Conservation (phyloP, 2,888 invertebrate species). For the Harpalus rufipes region DNA sequence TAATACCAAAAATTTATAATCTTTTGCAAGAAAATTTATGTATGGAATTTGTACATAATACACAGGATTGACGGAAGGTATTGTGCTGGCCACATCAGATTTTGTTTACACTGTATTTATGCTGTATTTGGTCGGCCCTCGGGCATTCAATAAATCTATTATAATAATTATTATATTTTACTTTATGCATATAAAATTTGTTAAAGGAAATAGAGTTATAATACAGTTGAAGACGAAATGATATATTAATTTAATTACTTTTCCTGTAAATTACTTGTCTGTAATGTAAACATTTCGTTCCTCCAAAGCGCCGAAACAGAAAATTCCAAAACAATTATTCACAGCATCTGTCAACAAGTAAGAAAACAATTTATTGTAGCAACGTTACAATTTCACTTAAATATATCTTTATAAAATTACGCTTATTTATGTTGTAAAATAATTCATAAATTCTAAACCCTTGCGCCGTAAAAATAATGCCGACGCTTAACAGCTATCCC, state of each 20-base stretch:
- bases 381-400: not conserved
- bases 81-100: no score
- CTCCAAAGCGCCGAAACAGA: not conserved
- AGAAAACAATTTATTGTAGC: not conserved
- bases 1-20: no score
- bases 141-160: no score
- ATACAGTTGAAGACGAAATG: not conserved
- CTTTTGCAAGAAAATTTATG: no score
- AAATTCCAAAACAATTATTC: not conserved
- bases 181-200: no score
- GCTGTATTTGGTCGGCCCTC: no score
- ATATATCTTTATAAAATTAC: slow-evolving; percentile 9
- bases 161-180: no score
- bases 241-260: not conserved
- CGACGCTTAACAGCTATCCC: slow-evolving; percentile 7
- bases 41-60: no score
- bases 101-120: no score
- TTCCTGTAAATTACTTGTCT: not conserved
- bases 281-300: not conserved
- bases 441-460: slow-evolving; percentile 1
- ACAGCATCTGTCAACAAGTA: not conserved
- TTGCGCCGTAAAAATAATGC: not conserved
- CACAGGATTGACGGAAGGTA: no score
- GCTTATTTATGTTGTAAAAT: slow-evolving; percentile 23
- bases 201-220: no score